Evolutionary conservation across 1,140 invertebrate genomes (phyloP), one percentile per base, ranked within the genome.

Genomic region (Riptortus pedestris): DNA sequence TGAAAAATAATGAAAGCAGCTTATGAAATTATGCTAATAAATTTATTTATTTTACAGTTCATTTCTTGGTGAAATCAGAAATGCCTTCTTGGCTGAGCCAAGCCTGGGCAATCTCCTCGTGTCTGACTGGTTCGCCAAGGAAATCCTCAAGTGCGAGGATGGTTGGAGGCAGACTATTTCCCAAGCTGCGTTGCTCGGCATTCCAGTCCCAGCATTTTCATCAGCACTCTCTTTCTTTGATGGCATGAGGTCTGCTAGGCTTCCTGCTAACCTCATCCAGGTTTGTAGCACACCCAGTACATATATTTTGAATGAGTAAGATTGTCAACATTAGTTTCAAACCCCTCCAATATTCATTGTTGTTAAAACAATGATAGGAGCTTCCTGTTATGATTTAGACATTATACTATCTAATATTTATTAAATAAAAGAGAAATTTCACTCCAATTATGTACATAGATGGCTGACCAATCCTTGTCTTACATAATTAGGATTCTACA

Each of bases 211-310:
- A 1, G 90, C 91, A 0, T 84, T 99, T 66, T 88, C 86, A 26
- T 87, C 94, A 7, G 96, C 97, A 0, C 77, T 99, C 4, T 88
- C 94, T 3, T 99, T 99, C 78, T 99, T 93, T 74, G 96, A 99
- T 77, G 96, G 96, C 2, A 98, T 93, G 74, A 81, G 93, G 51
- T 83, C 84, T 14, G 83, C 76, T 28, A 76, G 81, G 58, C 76
- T 97, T 31, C 93, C 95, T 2, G 93, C 95, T 11, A 97, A 98
- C 76, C 77, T 98, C 24, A 80, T 98, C 64, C 91, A 93, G 81
- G 86, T 87, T 24, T 27, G 22, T n/a, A n/a, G n/a, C 11, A 43
- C n/a, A n/a, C n/a, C n/a, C n/a, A n/a, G n/a, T 11, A 43, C n/a
- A 43, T 11, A n/a, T n/a, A 11, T 43, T 9, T 43, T 43, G 38